These are phyloP conservation scores for Steatornis caripensis DNA, from an alignment of 2,113 vertebrate genomes.

Conservation along the genomic window DNA sequence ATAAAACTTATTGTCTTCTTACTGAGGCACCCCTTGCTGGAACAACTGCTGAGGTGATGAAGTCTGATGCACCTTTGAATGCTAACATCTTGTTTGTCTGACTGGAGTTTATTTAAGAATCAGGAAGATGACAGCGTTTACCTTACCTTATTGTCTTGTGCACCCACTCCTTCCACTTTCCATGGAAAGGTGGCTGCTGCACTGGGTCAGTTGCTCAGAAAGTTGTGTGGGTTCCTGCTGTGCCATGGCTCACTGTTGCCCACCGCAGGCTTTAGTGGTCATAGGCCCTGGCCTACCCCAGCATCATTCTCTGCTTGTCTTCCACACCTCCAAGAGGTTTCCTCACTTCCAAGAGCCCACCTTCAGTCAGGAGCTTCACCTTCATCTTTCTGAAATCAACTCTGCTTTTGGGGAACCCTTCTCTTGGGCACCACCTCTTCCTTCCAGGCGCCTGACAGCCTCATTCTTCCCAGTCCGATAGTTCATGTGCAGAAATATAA, in stretches of 20 bases:
- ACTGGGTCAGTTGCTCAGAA: background rate
- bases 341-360: background rate
- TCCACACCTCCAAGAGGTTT: background rate
- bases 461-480: background rate
- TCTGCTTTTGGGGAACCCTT: background rate
- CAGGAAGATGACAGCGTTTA: background rate
- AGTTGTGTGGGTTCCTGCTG: background rate
- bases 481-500: background rate
- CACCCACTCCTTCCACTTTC: fast-evolving
- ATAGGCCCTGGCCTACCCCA: background rate
- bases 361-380: background rate
- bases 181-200: fast-evolving
- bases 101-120: background rate
- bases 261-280: background rate
- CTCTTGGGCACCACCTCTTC: background rate
- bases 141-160: fast-evolving
- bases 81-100: background rate
- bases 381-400: background rate
- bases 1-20: background rate
- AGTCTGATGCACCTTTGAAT: background rate
- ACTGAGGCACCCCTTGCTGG: background rate
- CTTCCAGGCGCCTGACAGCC: background rate
- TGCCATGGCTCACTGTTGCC: fast-evolving
- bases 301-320: background rate
- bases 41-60: background rate